Base-by-base conservation (phyloP, 2,888 invertebrate genomes). In the Ormyrus labotus region DNA sequence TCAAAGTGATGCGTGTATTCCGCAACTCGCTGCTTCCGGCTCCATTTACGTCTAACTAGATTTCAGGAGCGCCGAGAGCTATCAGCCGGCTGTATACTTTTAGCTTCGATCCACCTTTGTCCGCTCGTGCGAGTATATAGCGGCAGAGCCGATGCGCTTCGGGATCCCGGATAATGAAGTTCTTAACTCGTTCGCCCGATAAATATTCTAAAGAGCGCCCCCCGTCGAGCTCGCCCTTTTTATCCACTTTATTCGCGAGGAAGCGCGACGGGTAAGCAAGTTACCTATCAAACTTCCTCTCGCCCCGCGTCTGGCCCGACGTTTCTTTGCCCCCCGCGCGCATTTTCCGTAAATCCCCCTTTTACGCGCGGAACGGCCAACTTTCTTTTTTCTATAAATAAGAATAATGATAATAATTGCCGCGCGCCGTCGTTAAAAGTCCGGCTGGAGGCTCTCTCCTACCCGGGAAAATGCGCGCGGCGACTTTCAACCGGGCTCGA, bases 151-250 rank as follows among this genome's bases (percentile, higher is more conserved):
- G 19, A 48, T 58, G 2, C n/a, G 10, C 45, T 45, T 45, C 10
- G 34, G 5, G 50, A 61, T 50, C 71, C 68, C 10, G 60, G 65
- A 75, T 75, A 61, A 75, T 75, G 53, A 68, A 75, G 58, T 67
- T 61, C 60, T 68, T 75, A 68, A 67, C 74, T 74, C 67, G 19
- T 19, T 19, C 19, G 19, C 19, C 19, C 19, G 57, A 13, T 50
- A 65, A 65, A n/a, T 65, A 47, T 65, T 50, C 5, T 7, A 65
- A 13, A 47, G 50, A 61, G 19, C 19, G 57, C n/a, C n/a, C n/a
- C n/a, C 6, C 10, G 57, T 0, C n/a, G 57, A 57, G 10, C 11
- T n/a, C 10, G 57, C 57, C n/a, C 11, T 1, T 53, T 57, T 57
- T 11, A 11, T 57, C 10, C 57, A 11, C n/a, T 57, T 6, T n/a